Conservation (phyloP, 1,140 invertebrate genomes). For the Drosophila albomicans region DNA sequence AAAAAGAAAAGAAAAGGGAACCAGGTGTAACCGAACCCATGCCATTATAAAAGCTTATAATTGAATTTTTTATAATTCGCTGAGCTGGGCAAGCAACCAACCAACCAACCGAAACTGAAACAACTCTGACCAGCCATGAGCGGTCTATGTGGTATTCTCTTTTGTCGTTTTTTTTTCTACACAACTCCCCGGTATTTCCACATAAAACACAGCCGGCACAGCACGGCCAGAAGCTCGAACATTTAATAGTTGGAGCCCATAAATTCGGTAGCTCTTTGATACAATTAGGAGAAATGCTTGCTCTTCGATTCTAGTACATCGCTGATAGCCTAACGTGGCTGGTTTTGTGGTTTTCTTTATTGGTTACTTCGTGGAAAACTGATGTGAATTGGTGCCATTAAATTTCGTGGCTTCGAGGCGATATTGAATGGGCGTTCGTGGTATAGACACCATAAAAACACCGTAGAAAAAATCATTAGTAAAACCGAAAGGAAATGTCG, state of each 20-base stretch:
- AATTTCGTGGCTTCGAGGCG: constrained; percentile 15
- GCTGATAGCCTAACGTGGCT: constrained; percentile 53
- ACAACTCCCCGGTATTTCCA: not conserved
- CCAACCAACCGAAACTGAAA: constrained; percentile 18
- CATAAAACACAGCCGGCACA: constrained; percentile 59
- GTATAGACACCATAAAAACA: not conserved
- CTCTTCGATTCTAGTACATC: constrained; percentile 62
- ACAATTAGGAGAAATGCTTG: constrained; percentile 68
- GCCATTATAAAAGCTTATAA: constrained; percentile 72
- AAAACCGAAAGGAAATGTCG: constrained; percentile 8
- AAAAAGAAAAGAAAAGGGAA: constrained; percentile 4
- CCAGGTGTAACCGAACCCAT: constrained; percentile 50
- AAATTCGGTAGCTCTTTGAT: constrained; percentile 66
- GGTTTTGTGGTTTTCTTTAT: constrained; percentile 51
- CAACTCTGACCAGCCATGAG: constrained; percentile 24
- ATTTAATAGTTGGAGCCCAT: constrained; percentile 55
- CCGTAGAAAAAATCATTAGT: not conserved
- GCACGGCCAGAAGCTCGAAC: constrained; percentile 32
- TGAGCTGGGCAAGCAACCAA: constrained; percentile 43
- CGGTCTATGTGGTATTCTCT: constrained; percentile 14
- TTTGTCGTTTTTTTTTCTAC: constrained; percentile 7
- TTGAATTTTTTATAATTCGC: constrained; percentile 78
- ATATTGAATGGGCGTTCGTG: constrained; percentile 11
- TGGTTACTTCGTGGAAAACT: constrained; percentile 39
- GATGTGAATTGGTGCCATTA: constrained; percentile 56